phyloP scores from a whole-genome alignment of 2,797 vertebrate species.

The Amblyopsis hoosieri region DNA sequence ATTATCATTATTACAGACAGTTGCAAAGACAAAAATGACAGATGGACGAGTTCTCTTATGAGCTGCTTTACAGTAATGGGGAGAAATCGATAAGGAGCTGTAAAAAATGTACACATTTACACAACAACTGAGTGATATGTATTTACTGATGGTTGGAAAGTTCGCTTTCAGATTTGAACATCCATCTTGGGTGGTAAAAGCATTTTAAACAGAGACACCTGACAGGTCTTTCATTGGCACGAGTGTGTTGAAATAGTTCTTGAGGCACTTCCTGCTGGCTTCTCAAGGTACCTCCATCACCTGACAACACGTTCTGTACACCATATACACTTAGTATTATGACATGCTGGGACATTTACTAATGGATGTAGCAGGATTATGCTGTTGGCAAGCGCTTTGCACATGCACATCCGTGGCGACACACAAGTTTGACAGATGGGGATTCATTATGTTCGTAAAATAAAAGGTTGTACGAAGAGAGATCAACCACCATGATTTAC shows the following conservation, averaged over 20 bases:
- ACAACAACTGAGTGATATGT: too few species aligned
- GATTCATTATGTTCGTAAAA: slow-evolving; percentile 50
- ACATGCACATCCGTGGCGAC: not conserved
- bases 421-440: slow-evolving; percentile 30
- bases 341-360: slow-evolving; percentile 29
- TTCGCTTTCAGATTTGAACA: not conserved
- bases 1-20: too few species aligned
- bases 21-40: too few species aligned
- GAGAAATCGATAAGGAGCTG: too few species aligned
- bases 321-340: slow-evolving; percentile 26
- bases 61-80: too few species aligned
- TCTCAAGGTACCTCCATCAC: slow-evolving; percentile 23
- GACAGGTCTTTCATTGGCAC: slow-evolving; percentile 3
- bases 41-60: too few species aligned
- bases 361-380: slow-evolving; percentile 31
- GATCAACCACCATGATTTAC: slow-evolving; percentile 43
- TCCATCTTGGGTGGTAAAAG: slow-evolving; percentile 25
- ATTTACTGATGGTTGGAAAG: too few species aligned
- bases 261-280: slow-evolving; percentile 32
- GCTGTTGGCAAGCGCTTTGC: slow-evolving; percentile 3
- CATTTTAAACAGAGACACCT: too few species aligned
- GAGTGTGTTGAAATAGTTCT: slow-evolving; percentile 8
- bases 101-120: too few species aligned
- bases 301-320: slow-evolving; percentile 14
- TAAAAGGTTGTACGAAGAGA: slow-evolving; percentile 32